Evolutionary conservation across 2,797 vertebrate species (phyloP), one percentile per base, ranked within the genome.

Genomic region (Anguilla megastoma): DNA sequence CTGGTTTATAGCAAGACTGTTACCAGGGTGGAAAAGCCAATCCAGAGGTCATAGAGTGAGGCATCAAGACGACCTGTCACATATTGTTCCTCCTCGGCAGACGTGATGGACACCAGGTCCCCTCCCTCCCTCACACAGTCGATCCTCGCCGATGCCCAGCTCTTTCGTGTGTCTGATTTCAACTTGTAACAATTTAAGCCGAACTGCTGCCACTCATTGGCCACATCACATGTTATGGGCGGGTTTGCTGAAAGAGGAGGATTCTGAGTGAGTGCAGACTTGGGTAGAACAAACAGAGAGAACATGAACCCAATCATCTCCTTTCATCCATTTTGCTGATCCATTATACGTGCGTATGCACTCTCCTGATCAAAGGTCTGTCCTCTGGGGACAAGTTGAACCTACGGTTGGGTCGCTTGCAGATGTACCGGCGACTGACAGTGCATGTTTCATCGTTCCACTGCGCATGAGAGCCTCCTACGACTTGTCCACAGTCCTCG

Each of bases 361-460:
- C 54, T 18, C 52, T 21, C 27, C 30, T 41, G 52, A 41, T 33
- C 16, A 58, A 33, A 10, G 21, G 82, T 12, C 82, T 52, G 10
- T 69, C 41, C 45, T 33, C 7, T 41, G 30, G n/a, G 56, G 58
- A 10, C 10, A 30, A 33, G 9, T 48, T 4, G 30, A 56, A 93
- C 94, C n/a, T 90, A 96, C 96, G 18, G 90, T 95, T 95, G 12
- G 52, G 2, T n/a, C 93, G 90, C 88, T 96, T 96, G 94, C 96
- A 97, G 91, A 97, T 96, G 36, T 93, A 96, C 86, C 92, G 95
- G 80, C 93, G 94, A 24, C n/a, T 2, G 0, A 8, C 0, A 0
- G 50, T 0, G 48, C 96, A 97, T 87, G 90, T 83, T 63, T 96
- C 96, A 50, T 97, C 96, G 0, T 96, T 96, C 96, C 96, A 97